Percentiles rank a stretch among this genome's conserved stretches.
Evolutionary conservation across 2,113 vertebrate genomes (phyloP).

Genomic region (Eulacestoma nigropectus): DNA sequence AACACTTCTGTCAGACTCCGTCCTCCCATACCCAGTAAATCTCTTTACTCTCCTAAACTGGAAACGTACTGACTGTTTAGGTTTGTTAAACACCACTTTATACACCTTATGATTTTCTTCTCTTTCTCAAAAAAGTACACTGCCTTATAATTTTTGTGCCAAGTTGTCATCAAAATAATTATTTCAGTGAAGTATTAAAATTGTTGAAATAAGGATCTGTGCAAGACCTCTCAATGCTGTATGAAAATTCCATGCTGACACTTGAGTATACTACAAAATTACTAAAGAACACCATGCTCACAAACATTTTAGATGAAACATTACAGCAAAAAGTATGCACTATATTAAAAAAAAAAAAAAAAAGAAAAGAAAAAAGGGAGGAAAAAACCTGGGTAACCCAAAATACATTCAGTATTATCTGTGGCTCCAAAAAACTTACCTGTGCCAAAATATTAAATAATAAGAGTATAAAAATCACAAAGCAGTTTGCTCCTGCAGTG

Average conservation of each 20-base stretch:
- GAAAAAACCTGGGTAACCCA: not conserved
- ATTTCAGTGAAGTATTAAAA: not conserved
- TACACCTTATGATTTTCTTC: not conserved
- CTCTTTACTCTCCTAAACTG: not conserved
- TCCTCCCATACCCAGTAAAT: not conserved
- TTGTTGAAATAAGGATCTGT: not conserved
- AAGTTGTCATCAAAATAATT: not conserved
- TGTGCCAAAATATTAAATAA: constrained; percentile 81
- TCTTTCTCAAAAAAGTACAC: not conserved
- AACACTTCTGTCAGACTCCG: not conserved
- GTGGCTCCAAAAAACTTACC: constrained; percentile 60
- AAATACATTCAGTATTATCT: not conserved
- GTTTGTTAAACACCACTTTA: not conserved
- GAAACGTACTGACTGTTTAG: not conserved
- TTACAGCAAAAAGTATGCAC: not conserved
- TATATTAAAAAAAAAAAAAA: not conserved
- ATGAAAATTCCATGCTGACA: not conserved
- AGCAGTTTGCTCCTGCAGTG: constrained; percentile 76
- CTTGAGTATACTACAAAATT: not conserved
- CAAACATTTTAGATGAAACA: not conserved
- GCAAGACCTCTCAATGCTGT: not conserved
- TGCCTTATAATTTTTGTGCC: not conserved
- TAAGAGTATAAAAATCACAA: constrained; percentile 71
- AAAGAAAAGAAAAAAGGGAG: rapidly evolving
- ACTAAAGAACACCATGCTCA: not conserved